phyloP scores from a whole-genome alignment of 2,888 invertebrate genomes.

The Torymus aiolomorphi region DNA sequence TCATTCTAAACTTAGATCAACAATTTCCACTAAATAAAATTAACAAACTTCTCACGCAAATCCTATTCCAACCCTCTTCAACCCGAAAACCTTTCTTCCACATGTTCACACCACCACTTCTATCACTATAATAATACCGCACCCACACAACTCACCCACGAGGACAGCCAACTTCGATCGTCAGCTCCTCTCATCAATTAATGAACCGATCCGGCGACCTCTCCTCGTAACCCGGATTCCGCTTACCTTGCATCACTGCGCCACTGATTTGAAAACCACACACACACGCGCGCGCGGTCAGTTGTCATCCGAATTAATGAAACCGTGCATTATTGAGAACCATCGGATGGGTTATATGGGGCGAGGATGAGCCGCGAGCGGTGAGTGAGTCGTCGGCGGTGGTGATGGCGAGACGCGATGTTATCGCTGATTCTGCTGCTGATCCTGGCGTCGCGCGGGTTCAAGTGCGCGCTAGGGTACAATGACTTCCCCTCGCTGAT shows the following conservation, averaged over 20 bases:
- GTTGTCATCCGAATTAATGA: conserved; percentile 63
- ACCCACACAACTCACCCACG: too few relatives aligned
- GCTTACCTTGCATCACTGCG: background rate
- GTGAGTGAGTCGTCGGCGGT: background rate
- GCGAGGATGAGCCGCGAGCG: background rate
- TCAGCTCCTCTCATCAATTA: conserved; percentile 24
- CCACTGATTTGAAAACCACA: background rate
- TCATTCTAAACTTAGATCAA: too few relatives aligned
- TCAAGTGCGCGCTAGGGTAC: conserved; percentile 56
- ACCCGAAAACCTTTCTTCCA: too few relatives aligned
- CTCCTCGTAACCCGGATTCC: conserved; percentile 42
- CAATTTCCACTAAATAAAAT: too few relatives aligned
- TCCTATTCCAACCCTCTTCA: too few relatives aligned
- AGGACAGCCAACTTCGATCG: conserved; percentile 24
- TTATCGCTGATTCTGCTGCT: conserved; percentile 20
- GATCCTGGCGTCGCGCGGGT: background rate
- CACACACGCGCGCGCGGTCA: background rate
- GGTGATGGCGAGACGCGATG: conserved; percentile 11
- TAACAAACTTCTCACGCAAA: too few relatives aligned
- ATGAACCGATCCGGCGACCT: conserved; percentile 33
- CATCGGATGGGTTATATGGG: conserved; percentile 49
- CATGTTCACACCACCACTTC: too few relatives aligned
- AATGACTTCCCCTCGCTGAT: conserved; percentile 85
- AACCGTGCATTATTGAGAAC: conserved; percentile 64
- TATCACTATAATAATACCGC: too few relatives aligned